Percentiles rank a stretch among this genome's conserved stretches.
phyloP scores from a whole-genome alignment of 2,113 vertebrate genomes.

The Scomber scombrus region DNA sequence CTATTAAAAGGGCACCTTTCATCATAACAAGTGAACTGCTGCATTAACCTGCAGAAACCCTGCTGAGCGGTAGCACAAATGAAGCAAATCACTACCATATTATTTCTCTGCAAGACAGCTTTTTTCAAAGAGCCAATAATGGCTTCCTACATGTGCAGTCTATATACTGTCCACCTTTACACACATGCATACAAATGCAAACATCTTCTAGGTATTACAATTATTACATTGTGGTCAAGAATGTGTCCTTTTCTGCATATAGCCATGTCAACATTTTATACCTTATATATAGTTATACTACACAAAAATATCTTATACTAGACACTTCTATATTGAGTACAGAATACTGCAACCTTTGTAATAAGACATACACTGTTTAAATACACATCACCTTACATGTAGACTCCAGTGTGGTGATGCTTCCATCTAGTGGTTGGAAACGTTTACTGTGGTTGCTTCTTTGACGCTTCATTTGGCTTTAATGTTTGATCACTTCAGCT shows the following conservation, averaged over 20 bases:
- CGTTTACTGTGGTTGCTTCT: neutral
- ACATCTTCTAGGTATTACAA: neutral
- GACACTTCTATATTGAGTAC: no score
- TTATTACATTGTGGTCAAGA: neutral
- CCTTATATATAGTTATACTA: no score
- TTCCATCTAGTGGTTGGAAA: conserved; percentile 58
- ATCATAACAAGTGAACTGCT: conserved; percentile 33
- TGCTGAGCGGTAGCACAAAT: conserved; percentile 8
- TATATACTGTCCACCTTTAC: conserved; percentile 6
- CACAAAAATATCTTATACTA: no score
- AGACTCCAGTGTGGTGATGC: conserved; percentile 31
- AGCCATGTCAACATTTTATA: neutral
- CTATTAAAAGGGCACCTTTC: conserved; percentile 34
- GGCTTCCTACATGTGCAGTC: conserved; percentile 3
- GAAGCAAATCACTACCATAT: neutral
- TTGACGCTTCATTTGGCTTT: neutral
- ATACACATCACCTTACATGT: no score
- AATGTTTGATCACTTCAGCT: neutral
- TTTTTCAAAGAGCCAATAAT: conserved; percentile 25
- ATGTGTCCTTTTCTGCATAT: neutral
- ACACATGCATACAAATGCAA: conserved; percentile 74
- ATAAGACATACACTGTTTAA: no score
- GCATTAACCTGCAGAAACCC: conserved; percentile 43
- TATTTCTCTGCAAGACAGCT: neutral
- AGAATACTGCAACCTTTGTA: no score